Evolutionary conservation across 2,888 invertebrate species (phyloP), one percentile per base, ranked within the genome.

Genomic region (Limenitis camilla): DNA sequence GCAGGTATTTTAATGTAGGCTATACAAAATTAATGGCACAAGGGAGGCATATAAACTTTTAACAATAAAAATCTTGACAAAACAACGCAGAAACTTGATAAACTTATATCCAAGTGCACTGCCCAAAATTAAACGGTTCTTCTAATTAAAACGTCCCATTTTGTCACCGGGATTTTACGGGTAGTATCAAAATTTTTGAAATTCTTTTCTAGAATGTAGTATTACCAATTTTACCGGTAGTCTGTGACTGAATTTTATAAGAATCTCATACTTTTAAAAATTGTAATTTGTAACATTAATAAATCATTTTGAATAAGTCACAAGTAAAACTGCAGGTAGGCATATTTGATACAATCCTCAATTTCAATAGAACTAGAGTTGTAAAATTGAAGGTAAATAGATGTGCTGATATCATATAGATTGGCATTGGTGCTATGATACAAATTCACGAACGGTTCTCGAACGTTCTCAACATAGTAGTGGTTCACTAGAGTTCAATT

Each of bases 211-310:
- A 86, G 81, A 66, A 51, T 64, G 73, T 85, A 85, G 81, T 67
- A 71, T 78, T 75, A 79, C 74, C 72, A 71, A 79, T 77, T 79
- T 83, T 78, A 79, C 65, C 74, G 78, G 81, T 85, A 86, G 87
- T 76, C 78, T 69, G 82, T 78, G 87, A 87, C 86, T 85, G 86
- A 87, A 84, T 83, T 85, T 86, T 85, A 77, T 84, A 85, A 82
- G 64, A 65, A 72, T 76, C 68, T 78, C 75, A 74, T 75, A 79
- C 76, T 80, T 77, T 77, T 78, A 81, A 72, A 72, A 71, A 77
- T 72, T 74, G 75, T 81, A 79, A 78, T 74, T 76, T 77, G 77
- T 51, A 39, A 78, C 78, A 73, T 77, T 71, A 64, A 36, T 57
- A 52, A 76, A 61, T 81, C 76, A 76, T 76, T 65, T 71, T 64